These are phyloP conservation scores for Falco punctatus DNA, from an alignment of 2,113 vertebrate species.

Conservation along the genomic window DNA sequence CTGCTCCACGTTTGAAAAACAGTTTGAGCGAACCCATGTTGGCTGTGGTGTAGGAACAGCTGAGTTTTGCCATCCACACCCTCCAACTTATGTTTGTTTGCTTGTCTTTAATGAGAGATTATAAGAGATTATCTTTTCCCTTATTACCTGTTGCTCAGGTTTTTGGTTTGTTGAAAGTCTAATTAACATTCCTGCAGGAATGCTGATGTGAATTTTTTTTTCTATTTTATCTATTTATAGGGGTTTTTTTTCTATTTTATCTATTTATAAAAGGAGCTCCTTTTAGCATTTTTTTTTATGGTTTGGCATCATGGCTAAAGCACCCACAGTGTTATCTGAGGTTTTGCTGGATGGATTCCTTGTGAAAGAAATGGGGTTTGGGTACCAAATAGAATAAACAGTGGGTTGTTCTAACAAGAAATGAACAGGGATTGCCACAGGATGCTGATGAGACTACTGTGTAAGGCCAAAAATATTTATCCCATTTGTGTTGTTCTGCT, in stretches of 20 bases:
- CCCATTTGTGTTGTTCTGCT: background rate
- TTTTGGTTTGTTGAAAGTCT: slow-evolving; percentile 21
- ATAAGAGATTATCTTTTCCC: background rate
- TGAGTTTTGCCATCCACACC: background rate
- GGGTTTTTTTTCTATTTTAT: background rate
- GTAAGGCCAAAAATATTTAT: background rate
- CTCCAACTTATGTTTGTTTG: background rate
- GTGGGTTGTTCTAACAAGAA: background rate
- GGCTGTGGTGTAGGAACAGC: background rate
- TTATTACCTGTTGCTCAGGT: slow-evolving; percentile 56
- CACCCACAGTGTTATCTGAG: background rate
- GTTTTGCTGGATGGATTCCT: background rate
- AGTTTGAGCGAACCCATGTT: background rate
- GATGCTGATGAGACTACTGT: background rate
- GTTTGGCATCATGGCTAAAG: background rate
- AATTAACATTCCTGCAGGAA: slow-evolving; percentile 15
- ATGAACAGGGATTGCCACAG: background rate
- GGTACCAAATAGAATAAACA: background rate
- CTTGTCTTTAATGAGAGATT: slow-evolving; percentile 7
- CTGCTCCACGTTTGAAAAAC: accelerated
- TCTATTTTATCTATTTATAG: background rate
- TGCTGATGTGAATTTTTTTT: background rate
- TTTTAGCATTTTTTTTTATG: background rate
- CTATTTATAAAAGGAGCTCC: background rate
- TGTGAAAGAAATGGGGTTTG: background rate